phyloP scores from a whole-genome alignment of 1,140 invertebrate species.

The Cryptotermes secundus region DNA sequence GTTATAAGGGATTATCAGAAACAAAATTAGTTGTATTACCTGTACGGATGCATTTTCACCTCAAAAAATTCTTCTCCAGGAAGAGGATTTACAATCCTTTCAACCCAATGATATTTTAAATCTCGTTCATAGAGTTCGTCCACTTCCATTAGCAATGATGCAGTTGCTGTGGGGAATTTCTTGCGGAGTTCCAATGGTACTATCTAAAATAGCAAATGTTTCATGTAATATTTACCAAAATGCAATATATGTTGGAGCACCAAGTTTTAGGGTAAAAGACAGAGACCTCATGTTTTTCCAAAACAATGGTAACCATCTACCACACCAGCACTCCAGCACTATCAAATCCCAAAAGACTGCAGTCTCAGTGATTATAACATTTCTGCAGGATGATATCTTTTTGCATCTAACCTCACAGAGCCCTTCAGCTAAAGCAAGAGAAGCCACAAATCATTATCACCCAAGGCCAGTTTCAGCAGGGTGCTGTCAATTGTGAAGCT shows the following conservation, averaged over 20 bases:
- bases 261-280: neutral
- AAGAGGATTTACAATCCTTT: constrained; percentile 31
- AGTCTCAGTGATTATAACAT: no score
- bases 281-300: neutral
- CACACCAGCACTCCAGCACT: no score
- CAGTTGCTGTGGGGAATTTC: constrained; percentile 17
- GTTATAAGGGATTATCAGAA: neutral
- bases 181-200: constrained; percentile 15
- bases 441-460: no score
- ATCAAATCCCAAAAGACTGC: no score
- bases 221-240: neutral
- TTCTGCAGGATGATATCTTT: no score
- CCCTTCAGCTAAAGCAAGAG: no score
- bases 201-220: constrained; percentile 13
- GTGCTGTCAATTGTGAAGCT: no score
- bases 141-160: constrained; percentile 28
- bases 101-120: constrained; percentile 24
- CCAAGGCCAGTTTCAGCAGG: no score
- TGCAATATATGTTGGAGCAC: neutral
- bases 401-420: no score
- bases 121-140: constrained; percentile 23
- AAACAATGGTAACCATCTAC: no score
- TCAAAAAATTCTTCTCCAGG: constrained; percentile 14
- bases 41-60: neutral
- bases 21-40: neutral